These are phyloP conservation scores for Tenualosa thibaudeaui DNA, from an alignment of 2,797 vertebrate genomes.

Conservation along the genomic window DNA sequence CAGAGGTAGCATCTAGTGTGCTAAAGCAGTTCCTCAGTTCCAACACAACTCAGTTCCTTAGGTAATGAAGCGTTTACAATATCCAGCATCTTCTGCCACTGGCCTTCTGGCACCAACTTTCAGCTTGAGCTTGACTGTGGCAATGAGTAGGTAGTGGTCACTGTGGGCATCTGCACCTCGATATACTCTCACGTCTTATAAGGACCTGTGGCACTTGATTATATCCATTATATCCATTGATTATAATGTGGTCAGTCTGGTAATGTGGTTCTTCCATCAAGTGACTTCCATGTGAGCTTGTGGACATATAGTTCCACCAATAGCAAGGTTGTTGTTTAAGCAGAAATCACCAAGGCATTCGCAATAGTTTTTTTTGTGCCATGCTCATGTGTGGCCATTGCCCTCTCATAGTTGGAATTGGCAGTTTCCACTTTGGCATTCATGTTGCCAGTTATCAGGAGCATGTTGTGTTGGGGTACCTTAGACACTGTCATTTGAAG, in stretches of 20 bases:
- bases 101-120: background rate
- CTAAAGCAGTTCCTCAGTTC: background rate
- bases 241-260: slow-evolving; percentile 18
- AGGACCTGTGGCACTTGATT: slow-evolving; percentile 8
- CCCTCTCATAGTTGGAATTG: no score
- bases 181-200: background rate
- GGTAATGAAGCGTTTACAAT: background rate
- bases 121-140: slow-evolving; percentile 19
- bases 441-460: no score
- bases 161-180: background rate
- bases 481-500: no score
- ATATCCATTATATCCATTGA: no score
- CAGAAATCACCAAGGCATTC: no score
- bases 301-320: no score
- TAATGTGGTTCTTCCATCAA: background rate
- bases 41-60: background rate
- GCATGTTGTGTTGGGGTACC: no score
- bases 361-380: no score
- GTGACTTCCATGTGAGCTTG: slow-evolving; percentile 4
- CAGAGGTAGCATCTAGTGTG: no score
- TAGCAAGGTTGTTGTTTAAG: no score
- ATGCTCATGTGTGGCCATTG: no score
- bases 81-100: background rate
- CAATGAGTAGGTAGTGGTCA: slow-evolving; percentile 20
- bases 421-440: no score